phyloP scores from a whole-genome alignment of 2,888 invertebrate genomes.

The Plutella xylostella region DNA sequence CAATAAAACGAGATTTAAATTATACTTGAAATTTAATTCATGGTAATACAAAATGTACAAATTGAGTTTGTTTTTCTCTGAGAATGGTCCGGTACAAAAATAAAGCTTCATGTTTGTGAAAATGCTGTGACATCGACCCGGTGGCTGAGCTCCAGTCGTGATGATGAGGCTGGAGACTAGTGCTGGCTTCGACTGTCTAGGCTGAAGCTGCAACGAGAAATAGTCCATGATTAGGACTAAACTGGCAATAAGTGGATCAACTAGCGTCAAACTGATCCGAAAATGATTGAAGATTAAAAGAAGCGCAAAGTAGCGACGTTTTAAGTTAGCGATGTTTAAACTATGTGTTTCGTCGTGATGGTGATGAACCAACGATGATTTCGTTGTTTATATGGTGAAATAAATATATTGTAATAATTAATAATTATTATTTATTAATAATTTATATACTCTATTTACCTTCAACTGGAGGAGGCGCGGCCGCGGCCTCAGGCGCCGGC shows the following conservation, averaged over 20 bases:
- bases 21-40: neutral
- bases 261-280: too few relatives aligned
- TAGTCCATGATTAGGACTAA: too few relatives aligned
- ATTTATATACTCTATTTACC: conserved; percentile 23
- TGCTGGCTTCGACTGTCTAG: conserved; percentile 18
- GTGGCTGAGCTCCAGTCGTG: neutral
- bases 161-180: neutral
- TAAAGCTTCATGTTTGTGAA: neutral
- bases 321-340: too few relatives aligned
- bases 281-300: too few relatives aligned
- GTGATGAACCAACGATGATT: too few relatives aligned
- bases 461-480: conserved; percentile 38
- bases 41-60: conserved; percentile 1
- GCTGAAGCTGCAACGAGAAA: conserved; percentile 35
- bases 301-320: too few relatives aligned
- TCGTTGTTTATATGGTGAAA: too few relatives aligned
- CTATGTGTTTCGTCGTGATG: too few relatives aligned
- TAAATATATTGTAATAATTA: too few relatives aligned
- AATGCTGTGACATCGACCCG: neutral
- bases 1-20: conserved; percentile 15
- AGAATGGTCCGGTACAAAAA: neutral
- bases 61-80: neutral
- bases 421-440: too few relatives aligned
- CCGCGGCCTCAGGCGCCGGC: conserved; percentile 39
- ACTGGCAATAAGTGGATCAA: too few relatives aligned